phyloP scores from a whole-genome alignment of 2,113 vertebrate species.

The Phyllostomus hastatus region DNA sequence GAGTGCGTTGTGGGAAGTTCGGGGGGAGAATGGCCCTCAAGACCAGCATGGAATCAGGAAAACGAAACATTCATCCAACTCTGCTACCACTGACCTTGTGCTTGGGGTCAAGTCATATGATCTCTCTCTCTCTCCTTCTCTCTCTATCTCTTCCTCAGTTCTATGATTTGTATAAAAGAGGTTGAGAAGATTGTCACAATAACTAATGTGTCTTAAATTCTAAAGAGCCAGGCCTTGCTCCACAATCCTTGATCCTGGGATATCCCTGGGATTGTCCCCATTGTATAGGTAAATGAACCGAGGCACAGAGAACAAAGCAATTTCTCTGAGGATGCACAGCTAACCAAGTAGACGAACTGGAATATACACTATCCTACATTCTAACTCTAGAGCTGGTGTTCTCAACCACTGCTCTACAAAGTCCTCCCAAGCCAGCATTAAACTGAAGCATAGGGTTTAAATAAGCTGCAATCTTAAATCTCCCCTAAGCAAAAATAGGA shows the following conservation, averaged over 20 bases:
- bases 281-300: neutral
- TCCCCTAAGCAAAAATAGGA: neutral
- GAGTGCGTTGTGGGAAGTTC: neutral
- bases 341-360: neutral
- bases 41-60: neutral
- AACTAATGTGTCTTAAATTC: neutral
- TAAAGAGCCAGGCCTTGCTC: neutral
- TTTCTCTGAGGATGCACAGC: neutral
- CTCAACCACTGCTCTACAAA: neutral
- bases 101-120: neutral
- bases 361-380: too few relatives aligned
- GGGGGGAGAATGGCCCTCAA: neutral
- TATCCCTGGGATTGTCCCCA: neutral
- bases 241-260: neutral
- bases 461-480: neutral
- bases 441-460: neutral
- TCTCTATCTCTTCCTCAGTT: neutral
- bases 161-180: neutral
- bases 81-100: neutral
- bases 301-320: neutral
- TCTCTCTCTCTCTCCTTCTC: neutral
- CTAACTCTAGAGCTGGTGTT: neutral
- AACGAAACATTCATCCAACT: neutral
- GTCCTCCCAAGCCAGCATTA: neutral
- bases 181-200: neutral